Evolutionary conservation across 2,888 invertebrate genomes (phyloP), one percentile per base, ranked within the genome.

Genomic region (Lacanobia wlatinum): DNA sequence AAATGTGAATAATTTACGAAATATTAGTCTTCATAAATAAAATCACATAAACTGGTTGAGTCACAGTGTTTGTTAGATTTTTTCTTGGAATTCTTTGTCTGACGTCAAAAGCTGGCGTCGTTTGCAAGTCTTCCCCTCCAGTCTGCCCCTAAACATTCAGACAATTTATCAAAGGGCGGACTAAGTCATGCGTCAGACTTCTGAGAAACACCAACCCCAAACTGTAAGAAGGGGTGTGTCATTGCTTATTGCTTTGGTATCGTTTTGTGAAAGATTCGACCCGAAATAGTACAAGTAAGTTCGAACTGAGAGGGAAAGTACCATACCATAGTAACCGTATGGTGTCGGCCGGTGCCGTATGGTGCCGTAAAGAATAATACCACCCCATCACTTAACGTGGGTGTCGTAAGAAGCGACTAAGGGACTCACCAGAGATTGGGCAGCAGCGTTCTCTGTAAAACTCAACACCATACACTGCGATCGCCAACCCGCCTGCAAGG

Each of bases 71-170:
- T 34, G 40, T n/a, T 4, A 50, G 21, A 7, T 12, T 23, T 53
- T 58, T 76, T 58, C 56, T 76, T 38, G 14, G 65, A 64, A 64
- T 46, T 0, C 9, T 64, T 56, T 40, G 2, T 58, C 16, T 76
- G 68, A 46, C 50, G 50, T 76, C 50, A 65, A 8, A 65, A 23
- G 7, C 12, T 52, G n/a, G 28, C 50, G 68, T 23, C 67, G 34
- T 76, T 58, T 58, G 10, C 23, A n/a, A 58, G 34, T n/a, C n/a
- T n/a, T n/a, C n/a, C n/a, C n/a, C 9, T 7, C 10, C 7, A 23
- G n/a, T 34, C 4, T 38, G 14, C 28, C 18, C 21, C 21, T 48
- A 10, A 14, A 12, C 18, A 28, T 70, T 43, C n/a, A 72, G 28
- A 21, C 38, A 12, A 62, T 60, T 46, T 9, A 0, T n/a, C 5